These are phyloP conservation scores for Rallus limicola DNA, from an alignment of 2,113 vertebrate genomes.

Conservation along the genomic window DNA sequence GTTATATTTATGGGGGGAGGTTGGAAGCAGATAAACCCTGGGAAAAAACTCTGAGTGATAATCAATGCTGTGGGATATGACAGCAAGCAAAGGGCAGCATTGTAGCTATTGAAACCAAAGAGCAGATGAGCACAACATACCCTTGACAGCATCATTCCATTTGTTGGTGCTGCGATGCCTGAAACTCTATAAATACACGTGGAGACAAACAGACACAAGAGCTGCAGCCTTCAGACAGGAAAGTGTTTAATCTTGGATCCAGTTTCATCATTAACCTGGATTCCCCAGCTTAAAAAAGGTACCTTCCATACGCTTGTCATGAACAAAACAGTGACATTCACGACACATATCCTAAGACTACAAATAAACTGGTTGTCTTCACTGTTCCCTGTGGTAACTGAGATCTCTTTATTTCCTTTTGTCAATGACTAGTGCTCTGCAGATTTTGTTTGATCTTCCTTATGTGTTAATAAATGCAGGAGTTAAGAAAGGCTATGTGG, in stretches of 20 bases:
- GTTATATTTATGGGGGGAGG: background rate
- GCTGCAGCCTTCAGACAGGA: background rate
- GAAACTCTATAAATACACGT: slow-evolving; percentile 2
- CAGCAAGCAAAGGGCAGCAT: background rate
- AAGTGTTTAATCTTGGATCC: slow-evolving; percentile 48
- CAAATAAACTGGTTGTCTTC: slow-evolving; percentile 47
- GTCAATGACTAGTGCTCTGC: background rate
- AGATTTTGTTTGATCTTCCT: slow-evolving; percentile 48
- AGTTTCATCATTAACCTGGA: slow-evolving; percentile 52
- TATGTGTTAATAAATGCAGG: slow-evolving; percentile 11
- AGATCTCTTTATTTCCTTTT: slow-evolving; percentile 35
- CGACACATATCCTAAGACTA: slow-evolving; percentile 36
- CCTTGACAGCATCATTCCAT: background rate
- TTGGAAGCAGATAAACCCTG: background rate
- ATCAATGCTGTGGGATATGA: background rate
- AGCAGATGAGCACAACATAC: background rate
- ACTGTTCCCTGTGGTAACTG: slow-evolving; percentile 11
- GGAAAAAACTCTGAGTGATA: background rate
- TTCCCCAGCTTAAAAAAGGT: slow-evolving; percentile 26
- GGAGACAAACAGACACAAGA: background rate
- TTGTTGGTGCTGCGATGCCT: background rate
- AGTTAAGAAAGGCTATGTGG: slow-evolving; percentile 17
- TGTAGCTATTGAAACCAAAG: background rate
- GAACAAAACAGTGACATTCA: slow-evolving; percentile 17
- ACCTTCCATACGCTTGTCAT: slow-evolving; percentile 11